A percentile compares a stretch with the other conserved stretches of the same genome.
These are phyloP conservation scores for Sceliomorpha sp. DNA, from an alignment of 2,888 invertebrate genomes.

Conservation along the genomic window DNA sequence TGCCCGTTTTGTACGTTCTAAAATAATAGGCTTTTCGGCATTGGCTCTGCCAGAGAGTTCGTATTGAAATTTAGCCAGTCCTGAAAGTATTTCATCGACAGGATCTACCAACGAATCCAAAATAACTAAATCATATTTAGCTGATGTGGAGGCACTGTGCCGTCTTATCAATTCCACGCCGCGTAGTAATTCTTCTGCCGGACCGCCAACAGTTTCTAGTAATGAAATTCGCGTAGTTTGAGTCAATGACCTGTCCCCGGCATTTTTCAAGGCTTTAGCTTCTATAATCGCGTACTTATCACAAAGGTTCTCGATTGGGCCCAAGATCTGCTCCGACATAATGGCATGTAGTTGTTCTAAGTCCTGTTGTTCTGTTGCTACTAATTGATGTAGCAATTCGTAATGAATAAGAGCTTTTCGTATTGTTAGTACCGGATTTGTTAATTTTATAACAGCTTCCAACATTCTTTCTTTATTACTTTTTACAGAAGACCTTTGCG, in stretches of 20 bases:
- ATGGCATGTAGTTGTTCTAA: conserved; percentile 61
- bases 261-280: conserved; percentile 67
- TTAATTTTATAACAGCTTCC: conserved; percentile 62
- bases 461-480: conserved; percentile 66
- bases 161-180: conserved; percentile 72
- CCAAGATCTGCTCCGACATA: conserved; percentile 65
- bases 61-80: conserved; percentile 70
- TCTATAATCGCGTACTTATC: conserved; percentile 70
- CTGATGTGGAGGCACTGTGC: conserved; percentile 57
- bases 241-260: conserved; percentile 66
- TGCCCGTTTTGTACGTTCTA: conserved; percentile 68
- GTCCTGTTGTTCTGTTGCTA: conserved; percentile 44
- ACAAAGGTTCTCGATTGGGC: conserved; percentile 71
- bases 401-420: conserved; percentile 66
- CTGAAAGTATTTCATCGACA: conserved; percentile 77
- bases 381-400: conserved; percentile 49
- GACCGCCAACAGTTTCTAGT: conserved; percentile 73
- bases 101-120: conserved; percentile 80
- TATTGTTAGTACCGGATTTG: conserved; percentile 64
- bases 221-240: conserved; percentile 71
- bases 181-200: conserved; percentile 74
- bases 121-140: conserved; percentile 69
- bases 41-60: conserved; percentile 66
- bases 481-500: conserved; percentile 59
- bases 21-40: conserved; percentile 67